Conservation (phyloP, 2,797 vertebrate species). For the Chloroceryle amazona region DNA sequence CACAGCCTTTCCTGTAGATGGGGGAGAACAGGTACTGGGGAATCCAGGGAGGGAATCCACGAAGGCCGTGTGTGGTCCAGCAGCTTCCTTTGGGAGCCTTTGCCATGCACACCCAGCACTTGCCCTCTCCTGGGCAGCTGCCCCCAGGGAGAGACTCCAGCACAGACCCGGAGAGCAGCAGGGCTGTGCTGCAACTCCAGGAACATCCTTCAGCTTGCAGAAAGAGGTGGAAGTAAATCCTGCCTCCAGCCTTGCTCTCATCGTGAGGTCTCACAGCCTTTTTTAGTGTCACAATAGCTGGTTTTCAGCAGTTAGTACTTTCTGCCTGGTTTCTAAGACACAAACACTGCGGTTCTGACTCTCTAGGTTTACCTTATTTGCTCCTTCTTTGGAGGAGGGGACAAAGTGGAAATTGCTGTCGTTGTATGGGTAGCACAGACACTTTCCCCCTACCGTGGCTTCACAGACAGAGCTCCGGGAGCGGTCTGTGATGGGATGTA, state of each 20-base stretch:
- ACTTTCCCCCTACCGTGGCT: neutral
- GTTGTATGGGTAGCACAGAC: rapidly evolving
- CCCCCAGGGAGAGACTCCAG: neutral
- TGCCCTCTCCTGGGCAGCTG: neutral
- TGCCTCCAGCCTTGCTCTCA: neutral
- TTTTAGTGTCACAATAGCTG: no score
- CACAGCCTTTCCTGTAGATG: neutral
- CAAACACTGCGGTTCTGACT: neutral
- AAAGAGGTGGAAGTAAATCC: neutral
- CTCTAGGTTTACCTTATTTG: neutral
- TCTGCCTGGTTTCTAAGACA: neutral
- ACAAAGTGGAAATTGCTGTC: neutral
- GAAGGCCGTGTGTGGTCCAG: neutral
- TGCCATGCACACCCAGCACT: rapidly evolving
- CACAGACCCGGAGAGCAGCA: neutral
- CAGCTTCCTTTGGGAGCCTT: neutral
- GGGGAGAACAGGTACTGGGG: neutral
- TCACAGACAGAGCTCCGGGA: neutral
- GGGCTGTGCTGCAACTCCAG: neutral
- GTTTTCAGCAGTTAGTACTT: neutral
- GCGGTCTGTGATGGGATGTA: neutral
- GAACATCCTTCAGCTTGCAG: neutral
- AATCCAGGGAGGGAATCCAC: rapidly evolving
- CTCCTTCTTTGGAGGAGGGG: neutral
- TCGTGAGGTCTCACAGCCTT: neutral